A percentile compares a stretch with the other conserved stretches of the same genome.
Evolutionary conservation across 2,888 invertebrate genomes (phyloP).

Genomic region (Galerucella calmariensis): DNA sequence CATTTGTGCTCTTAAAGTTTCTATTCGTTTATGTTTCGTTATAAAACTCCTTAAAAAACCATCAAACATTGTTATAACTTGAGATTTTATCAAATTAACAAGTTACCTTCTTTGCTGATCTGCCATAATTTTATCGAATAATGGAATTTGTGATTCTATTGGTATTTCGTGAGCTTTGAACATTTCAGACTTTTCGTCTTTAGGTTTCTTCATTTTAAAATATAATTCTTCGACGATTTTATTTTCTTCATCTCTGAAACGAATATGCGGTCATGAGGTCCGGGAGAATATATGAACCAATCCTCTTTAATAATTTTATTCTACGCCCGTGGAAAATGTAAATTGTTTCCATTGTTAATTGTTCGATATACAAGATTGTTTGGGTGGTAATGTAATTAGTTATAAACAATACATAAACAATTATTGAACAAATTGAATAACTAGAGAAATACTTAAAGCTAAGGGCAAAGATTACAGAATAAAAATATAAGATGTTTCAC

Average conservation of each 20-base stretch:
- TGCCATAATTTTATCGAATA: slow-evolving; percentile 78
- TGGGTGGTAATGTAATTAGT: no score
- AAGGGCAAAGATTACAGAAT: no score
- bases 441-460: no score
- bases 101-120: slow-evolving; percentile 77
- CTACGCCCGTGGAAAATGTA: no score
- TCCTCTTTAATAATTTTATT: no score
- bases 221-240: slow-evolving; percentile 68
- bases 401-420: no score
- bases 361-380: no score
- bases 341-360: no score
- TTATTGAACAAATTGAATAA: no score
- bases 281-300: no score
- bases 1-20: slow-evolving; percentile 73
- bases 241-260: slow-evolving; percentile 73
- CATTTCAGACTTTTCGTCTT: slow-evolving; percentile 66
- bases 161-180: slow-evolving; percentile 75
- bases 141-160: slow-evolving; percentile 76
- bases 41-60: slow-evolving; percentile 67
- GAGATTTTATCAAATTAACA: neutral
- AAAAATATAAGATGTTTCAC: no score
- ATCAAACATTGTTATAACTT: neutral
- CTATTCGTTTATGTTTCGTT: slow-evolving; percentile 71
- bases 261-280: no score
- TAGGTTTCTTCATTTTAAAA: slow-evolving; percentile 55